Percentiles rank a stretch among this genome's conserved stretches.
These are phyloP conservation scores for Adoxophyes honmai DNA, from an alignment of 1,140 invertebrate species.

Conservation along the genomic window DNA sequence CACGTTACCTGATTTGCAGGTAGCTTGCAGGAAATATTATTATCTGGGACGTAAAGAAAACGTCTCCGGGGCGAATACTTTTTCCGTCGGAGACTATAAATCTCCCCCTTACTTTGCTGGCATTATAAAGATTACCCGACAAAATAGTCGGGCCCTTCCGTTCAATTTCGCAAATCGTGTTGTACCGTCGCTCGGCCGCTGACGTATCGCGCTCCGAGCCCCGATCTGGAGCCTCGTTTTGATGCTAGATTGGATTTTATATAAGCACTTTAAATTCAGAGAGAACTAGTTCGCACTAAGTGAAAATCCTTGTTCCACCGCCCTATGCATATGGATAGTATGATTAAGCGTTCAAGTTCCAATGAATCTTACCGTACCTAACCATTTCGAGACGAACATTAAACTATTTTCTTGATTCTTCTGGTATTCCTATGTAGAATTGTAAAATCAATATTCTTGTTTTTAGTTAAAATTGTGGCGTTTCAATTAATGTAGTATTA, in stretches of 20 bases:
- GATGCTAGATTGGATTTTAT: constrained; percentile 10
- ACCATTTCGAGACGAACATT: no score
- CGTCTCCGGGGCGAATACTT: neutral
- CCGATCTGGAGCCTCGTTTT: neutral
- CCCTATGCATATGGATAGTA: neutral
- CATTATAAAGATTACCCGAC: constrained; percentile 23
- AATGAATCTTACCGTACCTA: neutral
- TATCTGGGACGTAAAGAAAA: constrained; percentile 5
- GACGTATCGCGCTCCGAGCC: constrained; percentile 8
- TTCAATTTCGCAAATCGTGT: constrained; percentile 32
- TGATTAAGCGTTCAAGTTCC: neutral
- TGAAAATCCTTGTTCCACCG: constrained; percentile 8
- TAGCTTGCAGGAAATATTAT: neutral
- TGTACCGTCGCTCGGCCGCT: constrained; percentile 18
- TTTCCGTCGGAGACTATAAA: neutral
- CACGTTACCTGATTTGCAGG: neutral
- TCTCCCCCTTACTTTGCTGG: constrained; percentile 13
- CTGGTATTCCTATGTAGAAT: no score
- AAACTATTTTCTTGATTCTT: no score
- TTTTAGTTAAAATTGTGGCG: no score
- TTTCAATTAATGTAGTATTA: no score
- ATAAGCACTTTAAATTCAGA: constrained; percentile 11
- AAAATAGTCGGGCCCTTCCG: constrained; percentile 24
- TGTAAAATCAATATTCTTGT: no score
- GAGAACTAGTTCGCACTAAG: constrained; percentile 9